phyloP scores from a whole-genome alignment of 2,888 invertebrate species.

The Seira sanloemensis region DNA sequence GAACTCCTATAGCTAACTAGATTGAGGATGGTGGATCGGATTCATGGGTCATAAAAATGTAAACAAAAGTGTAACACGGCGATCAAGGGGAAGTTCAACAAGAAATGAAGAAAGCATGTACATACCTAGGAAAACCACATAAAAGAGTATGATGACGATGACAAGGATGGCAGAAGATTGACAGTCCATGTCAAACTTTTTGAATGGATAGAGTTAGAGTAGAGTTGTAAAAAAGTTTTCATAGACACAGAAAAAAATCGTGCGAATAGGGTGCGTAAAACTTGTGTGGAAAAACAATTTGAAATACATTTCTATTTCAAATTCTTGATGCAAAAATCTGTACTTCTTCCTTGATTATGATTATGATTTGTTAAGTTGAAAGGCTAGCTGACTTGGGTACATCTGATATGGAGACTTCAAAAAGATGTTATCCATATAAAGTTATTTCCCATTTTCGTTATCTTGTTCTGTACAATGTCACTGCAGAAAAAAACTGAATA shows the following conservation, averaged over 20 bases:
- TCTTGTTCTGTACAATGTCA: background rate
- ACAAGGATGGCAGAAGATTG: conserved; percentile 43
- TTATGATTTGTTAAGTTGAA: background rate
- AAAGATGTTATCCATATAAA: background rate
- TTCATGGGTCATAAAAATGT: conserved; percentile 26
- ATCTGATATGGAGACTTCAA: background rate
- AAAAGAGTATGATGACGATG: conserved; percentile 6
- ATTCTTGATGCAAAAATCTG: too few species aligned
- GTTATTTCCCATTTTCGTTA: background rate
- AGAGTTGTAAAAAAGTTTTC: background rate
- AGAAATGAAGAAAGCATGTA: background rate
- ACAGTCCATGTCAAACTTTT: conserved; percentile 41
- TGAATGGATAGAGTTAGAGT: conserved; percentile 27
- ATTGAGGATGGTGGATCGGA: background rate
- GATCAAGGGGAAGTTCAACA: conserved; percentile 10
- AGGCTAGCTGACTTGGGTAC: background rate
- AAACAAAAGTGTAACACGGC: conserved; percentile 50
- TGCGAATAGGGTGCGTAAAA: background rate
- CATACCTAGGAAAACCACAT: background rate
- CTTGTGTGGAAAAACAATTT: too few species aligned
- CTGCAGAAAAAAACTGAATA: background rate
- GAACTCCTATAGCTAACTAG: background rate
- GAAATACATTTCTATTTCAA: too few species aligned
- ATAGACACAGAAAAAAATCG: too few species aligned
- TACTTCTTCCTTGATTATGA: background rate